Evolutionary conservation across 2,888 invertebrate species (phyloP).

Genomic region (Pherbina coryleti): DNA sequence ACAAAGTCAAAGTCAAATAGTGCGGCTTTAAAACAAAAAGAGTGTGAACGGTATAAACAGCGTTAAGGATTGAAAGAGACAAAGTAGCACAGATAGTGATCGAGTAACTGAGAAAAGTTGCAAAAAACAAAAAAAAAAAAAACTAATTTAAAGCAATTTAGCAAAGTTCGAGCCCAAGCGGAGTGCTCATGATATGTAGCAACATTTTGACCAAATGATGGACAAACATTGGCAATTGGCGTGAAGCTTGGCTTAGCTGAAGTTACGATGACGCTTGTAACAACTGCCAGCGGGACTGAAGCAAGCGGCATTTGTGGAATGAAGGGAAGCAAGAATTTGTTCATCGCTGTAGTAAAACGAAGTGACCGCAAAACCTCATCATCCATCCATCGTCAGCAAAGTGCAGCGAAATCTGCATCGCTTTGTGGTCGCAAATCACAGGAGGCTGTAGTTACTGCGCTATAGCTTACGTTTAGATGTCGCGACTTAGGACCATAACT

Average conservation of each 20-base stretch:
- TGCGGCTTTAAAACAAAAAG: neutral
- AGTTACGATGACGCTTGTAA: neutral
- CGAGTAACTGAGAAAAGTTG: neutral
- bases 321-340: neutral
- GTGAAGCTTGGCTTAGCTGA: neutral
- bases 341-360: slow-evolving; percentile 6
- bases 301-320: neutral
- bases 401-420: neutral
- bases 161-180: slow-evolving; percentile 8
- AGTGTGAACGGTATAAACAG: neutral
- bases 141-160: slow-evolving; percentile 36
- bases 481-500: neutral
- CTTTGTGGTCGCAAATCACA: neutral
- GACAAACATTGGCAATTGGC: slow-evolving; percentile 17
- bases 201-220: slow-evolving; percentile 14
- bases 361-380: slow-evolving; percentile 27
- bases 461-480: neutral
- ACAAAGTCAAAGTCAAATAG: slow-evolving; percentile 19
- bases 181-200: neutral
- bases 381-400: slow-evolving; percentile 1
- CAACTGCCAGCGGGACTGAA: neutral
- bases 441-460: neutral
- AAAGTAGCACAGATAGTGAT: neutral
- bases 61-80: neutral
- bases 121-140: neutral